Base-by-base conservation (phyloP, 2,888 invertebrate genomes). In the Calliopum simillimum region DNA sequence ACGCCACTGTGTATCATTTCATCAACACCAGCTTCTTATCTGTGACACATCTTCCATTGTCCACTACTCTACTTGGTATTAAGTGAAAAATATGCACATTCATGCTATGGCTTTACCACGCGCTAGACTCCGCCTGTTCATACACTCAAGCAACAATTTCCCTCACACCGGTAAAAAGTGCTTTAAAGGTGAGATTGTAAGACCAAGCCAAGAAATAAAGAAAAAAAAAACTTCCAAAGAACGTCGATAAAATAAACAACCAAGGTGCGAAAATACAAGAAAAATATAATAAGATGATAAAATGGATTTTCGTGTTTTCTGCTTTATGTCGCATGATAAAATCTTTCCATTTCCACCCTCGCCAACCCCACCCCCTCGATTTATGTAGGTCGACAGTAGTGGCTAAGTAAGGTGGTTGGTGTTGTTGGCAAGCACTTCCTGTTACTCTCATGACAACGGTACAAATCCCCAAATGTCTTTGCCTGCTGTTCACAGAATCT, bases 261-360 rank as follows among this genome's bases (percentile, higher is more conserved):
- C 21, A 33, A 58, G 16, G 56, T 58, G 41, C 6, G 56, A 58
- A 41, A 16, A 53, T 19, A 51, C 8, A 33, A 55, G 13, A 56
- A 25, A 14, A 56, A 56, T 23, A 77, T 79, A 77, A 81, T 77
- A 78, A 79, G 76, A 76, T 76, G 76, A 78, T 77, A 79, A 77
- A 76, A 78, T 77, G 76, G 76, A 78, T 80, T 79, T 79, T 79
- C 74, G 64, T 76, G 71, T 76, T 77, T 72, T 76, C 23, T 75
- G 72, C 69, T 76, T 76, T 72, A 70, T 69, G 70, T 72, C 61
- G 47, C 55, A 70, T 74, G 80, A 81, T 79, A 79, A 81, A 80
- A 81, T 81, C 80, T 81, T 75, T 78, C 77, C 76, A 80, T 81
- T 80, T 80, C 80, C 80, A 76, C 43, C 16, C 59, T 14, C 14